These are phyloP conservation scores for Drosophila falleni DNA, from an alignment of 2,888 invertebrate genomes.

Conservation along the genomic window DNA sequence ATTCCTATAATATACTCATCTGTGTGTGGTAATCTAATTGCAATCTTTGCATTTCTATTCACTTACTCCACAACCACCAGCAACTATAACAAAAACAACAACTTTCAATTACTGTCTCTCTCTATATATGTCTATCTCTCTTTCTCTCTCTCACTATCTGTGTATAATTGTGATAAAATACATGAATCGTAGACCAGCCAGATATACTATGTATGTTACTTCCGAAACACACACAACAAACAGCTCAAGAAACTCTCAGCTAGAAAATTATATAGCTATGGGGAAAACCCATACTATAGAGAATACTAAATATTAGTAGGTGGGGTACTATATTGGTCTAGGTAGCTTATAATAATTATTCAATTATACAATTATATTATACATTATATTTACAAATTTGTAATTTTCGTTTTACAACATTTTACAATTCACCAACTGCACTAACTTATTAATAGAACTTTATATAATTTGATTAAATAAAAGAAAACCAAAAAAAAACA, in stretches of 20 bases:
- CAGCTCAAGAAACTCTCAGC: slow-evolving; percentile 12
- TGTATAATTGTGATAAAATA: slow-evolving; percentile 15
- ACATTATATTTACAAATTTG: slow-evolving; percentile 34
- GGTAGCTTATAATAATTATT: slow-evolving; percentile 23
- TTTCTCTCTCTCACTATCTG: slow-evolving; percentile 30
- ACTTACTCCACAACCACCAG: slow-evolving; percentile 39
- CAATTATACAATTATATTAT: slow-evolving; percentile 37
- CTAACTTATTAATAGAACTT: slow-evolving; percentile 50
- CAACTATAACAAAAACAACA: slow-evolving; percentile 26
- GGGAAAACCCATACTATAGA: slow-evolving; percentile 1
- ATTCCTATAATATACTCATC: slow-evolving; percentile 52
- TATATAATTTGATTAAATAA: slow-evolving; percentile 35
- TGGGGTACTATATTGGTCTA: slow-evolving; percentile 9
- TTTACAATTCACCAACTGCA: slow-evolving; percentile 68
- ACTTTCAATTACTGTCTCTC: slow-evolving; percentile 15
- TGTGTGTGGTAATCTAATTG: slow-evolving; percentile 61
- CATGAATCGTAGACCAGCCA: slow-evolving; percentile 8
- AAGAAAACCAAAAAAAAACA: slow-evolving; percentile 13
- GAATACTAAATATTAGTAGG: background rate
- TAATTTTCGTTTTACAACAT: slow-evolving; percentile 46
- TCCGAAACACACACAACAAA: slow-evolving; percentile 38
- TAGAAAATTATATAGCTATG: background rate
- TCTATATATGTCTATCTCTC: slow-evolving; percentile 33
- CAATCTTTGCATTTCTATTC: slow-evolving; percentile 59
- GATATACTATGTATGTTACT: slow-evolving; percentile 16